These are phyloP conservation scores for Melipona beecheii DNA, from an alignment of 2,888 invertebrate species.

Conservation along the genomic window DNA sequence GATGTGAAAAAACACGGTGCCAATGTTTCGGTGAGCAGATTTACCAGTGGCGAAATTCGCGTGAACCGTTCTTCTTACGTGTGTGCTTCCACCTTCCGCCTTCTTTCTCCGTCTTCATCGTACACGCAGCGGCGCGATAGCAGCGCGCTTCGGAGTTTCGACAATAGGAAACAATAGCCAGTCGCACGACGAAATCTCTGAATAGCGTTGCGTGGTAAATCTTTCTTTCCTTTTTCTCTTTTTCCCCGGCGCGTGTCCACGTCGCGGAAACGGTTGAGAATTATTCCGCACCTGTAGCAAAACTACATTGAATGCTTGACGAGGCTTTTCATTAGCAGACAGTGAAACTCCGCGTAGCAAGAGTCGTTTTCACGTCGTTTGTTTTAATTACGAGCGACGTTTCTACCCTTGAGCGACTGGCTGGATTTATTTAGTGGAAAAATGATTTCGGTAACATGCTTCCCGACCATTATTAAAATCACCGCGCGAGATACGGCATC, in stretches of 20 bases:
- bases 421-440: conserved; percentile 29
- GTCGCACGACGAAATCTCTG: conserved; percentile 48
- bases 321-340: conserved; percentile 47
- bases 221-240: too few species aligned
- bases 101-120: neutral
- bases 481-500: neutral
- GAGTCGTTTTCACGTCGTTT: conserved; percentile 8
- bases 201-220: conserved; percentile 28
- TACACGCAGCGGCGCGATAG: conserved; percentile 28
- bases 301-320: conserved; percentile 33
- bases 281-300: conserved; percentile 52
- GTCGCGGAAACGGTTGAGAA: conserved; percentile 47
- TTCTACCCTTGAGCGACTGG: neutral
- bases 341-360: neutral
- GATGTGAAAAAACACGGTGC: neutral
- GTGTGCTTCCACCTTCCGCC: conserved; percentile 39
- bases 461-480: conserved; percentile 37
- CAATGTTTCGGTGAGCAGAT: conserved; percentile 43
- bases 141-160: conserved; percentile 38
- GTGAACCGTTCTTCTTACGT: conserved; percentile 20
- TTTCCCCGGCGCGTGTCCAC: conserved; percentile 26
- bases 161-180: conserved; percentile 57
- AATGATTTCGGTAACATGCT: conserved; percentile 19
- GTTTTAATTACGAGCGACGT: conserved; percentile 44
- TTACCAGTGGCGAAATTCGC: conserved; percentile 21